Evolutionary conservation across 2,888 invertebrate genomes (phyloP).

Genomic region (Drosophila hamatofila): DNA sequence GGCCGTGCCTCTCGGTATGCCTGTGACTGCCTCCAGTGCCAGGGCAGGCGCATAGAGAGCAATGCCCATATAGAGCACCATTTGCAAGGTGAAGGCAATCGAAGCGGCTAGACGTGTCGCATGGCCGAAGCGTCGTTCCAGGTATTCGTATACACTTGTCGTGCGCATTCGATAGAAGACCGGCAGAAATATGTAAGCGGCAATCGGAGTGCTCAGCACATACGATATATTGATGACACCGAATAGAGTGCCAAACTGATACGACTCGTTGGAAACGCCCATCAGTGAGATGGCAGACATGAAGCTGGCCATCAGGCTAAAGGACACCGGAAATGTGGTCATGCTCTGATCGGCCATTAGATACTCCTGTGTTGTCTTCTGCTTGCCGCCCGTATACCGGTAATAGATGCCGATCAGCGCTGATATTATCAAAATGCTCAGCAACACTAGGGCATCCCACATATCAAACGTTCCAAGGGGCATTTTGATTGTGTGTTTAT

Average conservation of each 20-base stretch:
- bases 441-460: constrained; percentile 92
- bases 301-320: constrained; percentile 96
- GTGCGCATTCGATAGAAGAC: constrained; percentile 93
- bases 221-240: constrained; percentile 91
- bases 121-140: constrained; percentile 94
- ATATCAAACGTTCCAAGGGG: constrained; percentile 86
- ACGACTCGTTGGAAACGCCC: constrained; percentile 95
- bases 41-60: constrained; percentile 98
- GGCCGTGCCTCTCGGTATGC: constrained; percentile 89
- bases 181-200: constrained; percentile 91
- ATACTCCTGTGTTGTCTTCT: constrained; percentile 95
- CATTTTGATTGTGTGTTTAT: constrained; percentile 42
- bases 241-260: constrained; percentile 93
- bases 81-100: constrained; percentile 94
- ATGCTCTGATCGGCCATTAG: constrained; percentile 93
- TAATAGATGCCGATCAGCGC: constrained; percentile 93
- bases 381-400: constrained; percentile 93
- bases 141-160: constrained; percentile 96
- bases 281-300: constrained; percentile 95
- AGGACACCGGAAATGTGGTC: constrained; percentile 92
- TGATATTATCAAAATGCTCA: constrained; percentile 89
- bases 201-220: constrained; percentile 91
- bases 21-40: constrained; percentile 94
- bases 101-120: constrained; percentile 92
- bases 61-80: constrained; percentile 96